Evolutionary conservation across 2,113 vertebrate species (phyloP), one percentile per base, ranked within the genome.

Genomic region (Epinephelus fuscoguttatus): DNA sequence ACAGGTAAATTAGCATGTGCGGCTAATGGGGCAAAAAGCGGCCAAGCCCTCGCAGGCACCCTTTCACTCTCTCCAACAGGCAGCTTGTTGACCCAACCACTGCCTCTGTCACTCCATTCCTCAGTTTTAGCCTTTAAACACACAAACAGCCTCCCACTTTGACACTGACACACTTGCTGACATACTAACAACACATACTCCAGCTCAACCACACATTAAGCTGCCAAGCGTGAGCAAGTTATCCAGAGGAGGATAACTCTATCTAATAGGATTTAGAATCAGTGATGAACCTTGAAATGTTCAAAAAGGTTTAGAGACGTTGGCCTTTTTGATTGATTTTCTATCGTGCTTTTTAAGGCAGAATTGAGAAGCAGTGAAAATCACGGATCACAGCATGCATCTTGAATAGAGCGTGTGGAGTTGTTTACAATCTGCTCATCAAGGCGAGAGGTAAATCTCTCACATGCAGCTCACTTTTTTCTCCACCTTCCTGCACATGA

Each of bases 1-100:
- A 94, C 89, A 88, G 84, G 80, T 89, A 85, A 86, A 94, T 94
- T 86, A 92, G 87, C 88, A 88, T 81, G 78, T 88, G 76, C 33
- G 75, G 86, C 73, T 91, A 93, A 93, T 88, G 84, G 86, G 81
- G 91, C 72, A 62, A 80, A 90, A 81, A 76, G 40, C 6, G 11
- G 53, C 72, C 66, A 45, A 61, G 77, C 42, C 80, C 84, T 82
- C 7, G 7, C 17, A 62, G 63, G 73, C 74, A 78, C 62, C 83
- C 84, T 66, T 80, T 91, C 84, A 86, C 67, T 83, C 64, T 67
- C 59, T 70, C 67, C 67, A 84, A 84, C 88, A 90, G 86, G 80
- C 91, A 92, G 88, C 80, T 78, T 66, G 69, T 85, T 91, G 91
- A 93, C 90, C 89, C 82, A 52, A 63, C 63, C 64, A 64, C 12